Conservation (phyloP, 2,113 vertebrate species). For the Panthera uncia region DNA sequence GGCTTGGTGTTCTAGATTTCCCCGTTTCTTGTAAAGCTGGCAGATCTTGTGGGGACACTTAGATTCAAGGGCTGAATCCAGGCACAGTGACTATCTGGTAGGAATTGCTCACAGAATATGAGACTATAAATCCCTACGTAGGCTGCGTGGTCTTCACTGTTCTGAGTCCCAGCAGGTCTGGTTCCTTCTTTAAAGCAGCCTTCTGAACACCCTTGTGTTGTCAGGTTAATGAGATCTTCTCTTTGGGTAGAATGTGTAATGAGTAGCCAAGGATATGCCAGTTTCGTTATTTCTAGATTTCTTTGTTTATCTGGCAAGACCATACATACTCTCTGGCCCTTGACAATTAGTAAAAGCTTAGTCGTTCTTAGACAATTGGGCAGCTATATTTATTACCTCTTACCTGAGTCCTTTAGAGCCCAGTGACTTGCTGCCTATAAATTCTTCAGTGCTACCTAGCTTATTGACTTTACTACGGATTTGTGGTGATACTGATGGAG, state of each 20-base stretch:
- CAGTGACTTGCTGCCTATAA: not conserved
- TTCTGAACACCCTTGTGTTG: conserved; percentile 11
- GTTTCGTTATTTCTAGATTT: not conserved
- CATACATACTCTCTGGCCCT: not conserved
- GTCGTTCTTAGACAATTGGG: conserved; percentile 14
- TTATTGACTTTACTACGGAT: not conserved
- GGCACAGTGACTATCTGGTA: not conserved
- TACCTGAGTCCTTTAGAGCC: not conserved
- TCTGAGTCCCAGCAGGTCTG: not conserved
- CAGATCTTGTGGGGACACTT: not conserved
- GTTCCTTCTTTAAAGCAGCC: conserved; percentile 40
- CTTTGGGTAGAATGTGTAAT: conserved; percentile 38
- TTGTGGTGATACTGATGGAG: not conserved
- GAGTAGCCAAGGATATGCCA: not conserved
- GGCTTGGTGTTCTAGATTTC: not conserved
- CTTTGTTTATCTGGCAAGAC: conserved; percentile 44
- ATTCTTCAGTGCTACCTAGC: not conserved
- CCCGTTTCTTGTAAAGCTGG: not conserved
- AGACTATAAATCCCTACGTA: not conserved
- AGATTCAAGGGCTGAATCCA: not conserved
- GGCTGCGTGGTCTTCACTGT: not conserved
- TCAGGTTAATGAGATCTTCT: conserved; percentile 59
- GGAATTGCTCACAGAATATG: conserved; percentile 32
- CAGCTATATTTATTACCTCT: conserved; percentile 2
- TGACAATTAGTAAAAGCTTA: conserved; percentile 61